Evolutionary conservation across 2,888 invertebrate genomes (phyloP).

Genomic region (Tortricodes alternella): DNA sequence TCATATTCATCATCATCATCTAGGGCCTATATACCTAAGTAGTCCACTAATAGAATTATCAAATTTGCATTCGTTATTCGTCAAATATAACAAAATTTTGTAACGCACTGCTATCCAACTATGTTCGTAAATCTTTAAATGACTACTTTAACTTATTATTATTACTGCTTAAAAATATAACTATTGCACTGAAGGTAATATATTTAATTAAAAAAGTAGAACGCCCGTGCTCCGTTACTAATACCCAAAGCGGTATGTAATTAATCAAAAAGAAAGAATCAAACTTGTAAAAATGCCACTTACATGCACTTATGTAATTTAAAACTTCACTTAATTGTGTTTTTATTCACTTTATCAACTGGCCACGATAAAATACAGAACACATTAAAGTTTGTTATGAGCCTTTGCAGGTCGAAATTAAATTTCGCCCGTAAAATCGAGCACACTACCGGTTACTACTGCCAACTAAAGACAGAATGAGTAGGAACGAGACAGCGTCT

Average conservation of each 20-base stretch:
- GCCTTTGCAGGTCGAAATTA: slow-evolving; percentile 1
- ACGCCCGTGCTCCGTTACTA: slow-evolving; percentile 16
- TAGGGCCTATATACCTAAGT: too few species aligned
- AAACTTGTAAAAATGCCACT: slow-evolving; percentile 12
- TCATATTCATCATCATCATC: too few species aligned
- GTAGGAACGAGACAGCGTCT: slow-evolving; percentile 14
- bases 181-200: not conserved
- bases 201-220: slow-evolving; percentile 5
- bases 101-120: too few species aligned
- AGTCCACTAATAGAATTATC: too few species aligned
- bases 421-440: slow-evolving; percentile 4
- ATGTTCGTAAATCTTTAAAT: not conserved
- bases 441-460: slow-evolving; percentile 19
- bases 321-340: not conserved
- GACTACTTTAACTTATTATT: not conserved
- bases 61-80: too few species aligned
- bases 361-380: slow-evolving; percentile 1
- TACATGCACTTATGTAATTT: slow-evolving; percentile 6
- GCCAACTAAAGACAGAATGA: slow-evolving; percentile 22
- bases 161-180: not conserved
- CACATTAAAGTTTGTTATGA: slow-evolving; percentile 4
- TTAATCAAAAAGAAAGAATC: slow-evolving; percentile 24
- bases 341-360: slow-evolving; percentile 15
- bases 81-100: too few species aligned
- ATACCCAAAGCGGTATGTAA: slow-evolving; percentile 15